Conservation (phyloP, 1,140 invertebrate species). For the Atopsyche davidsoni region DNA sequence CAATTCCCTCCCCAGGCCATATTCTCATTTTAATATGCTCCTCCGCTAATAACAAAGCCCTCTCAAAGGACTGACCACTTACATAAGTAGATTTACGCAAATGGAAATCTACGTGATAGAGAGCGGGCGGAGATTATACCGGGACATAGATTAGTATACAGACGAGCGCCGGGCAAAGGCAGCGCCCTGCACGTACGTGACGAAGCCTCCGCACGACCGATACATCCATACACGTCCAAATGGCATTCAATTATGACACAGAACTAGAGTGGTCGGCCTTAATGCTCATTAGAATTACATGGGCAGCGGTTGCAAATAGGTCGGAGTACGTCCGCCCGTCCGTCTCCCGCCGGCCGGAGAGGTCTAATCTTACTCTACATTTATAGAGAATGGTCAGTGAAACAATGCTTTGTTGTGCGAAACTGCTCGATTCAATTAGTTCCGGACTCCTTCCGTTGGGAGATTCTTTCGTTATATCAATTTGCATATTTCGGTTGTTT, state of each 20-base stretch:
- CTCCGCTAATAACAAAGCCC: conserved; percentile 25
- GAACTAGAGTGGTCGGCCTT: conserved; percentile 38
- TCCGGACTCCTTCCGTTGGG: too few relatives aligned
- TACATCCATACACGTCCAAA: conserved; percentile 22
- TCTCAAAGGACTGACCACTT: conserved; percentile 22
- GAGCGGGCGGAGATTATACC: conserved; percentile 22
- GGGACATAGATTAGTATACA: conserved; percentile 13
- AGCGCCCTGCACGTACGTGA: conserved; percentile 27
- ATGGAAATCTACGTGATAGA: conserved; percentile 25
- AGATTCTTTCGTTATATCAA: too few relatives aligned
- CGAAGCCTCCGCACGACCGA: not conserved
- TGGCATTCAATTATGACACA: conserved; percentile 27
- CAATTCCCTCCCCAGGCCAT: too few relatives aligned
- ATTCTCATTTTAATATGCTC: conserved; percentile 15
- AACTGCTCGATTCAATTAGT: too few relatives aligned
- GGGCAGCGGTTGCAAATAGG: conserved; percentile 26
- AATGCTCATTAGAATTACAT: conserved; percentile 51
- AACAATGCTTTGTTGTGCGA: too few relatives aligned
- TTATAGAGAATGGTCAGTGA: too few relatives aligned
- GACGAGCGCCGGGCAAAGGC: conserved; percentile 10
- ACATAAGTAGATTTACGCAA: conserved; percentile 16
- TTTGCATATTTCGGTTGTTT: too few relatives aligned
- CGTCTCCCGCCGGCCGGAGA: not conserved
- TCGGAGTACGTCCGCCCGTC: not conserved
- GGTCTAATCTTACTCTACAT: too few relatives aligned